These are phyloP conservation scores for Spilarctia lutea DNA, from an alignment of 2,888 invertebrate genomes.

Conservation along the genomic window DNA sequence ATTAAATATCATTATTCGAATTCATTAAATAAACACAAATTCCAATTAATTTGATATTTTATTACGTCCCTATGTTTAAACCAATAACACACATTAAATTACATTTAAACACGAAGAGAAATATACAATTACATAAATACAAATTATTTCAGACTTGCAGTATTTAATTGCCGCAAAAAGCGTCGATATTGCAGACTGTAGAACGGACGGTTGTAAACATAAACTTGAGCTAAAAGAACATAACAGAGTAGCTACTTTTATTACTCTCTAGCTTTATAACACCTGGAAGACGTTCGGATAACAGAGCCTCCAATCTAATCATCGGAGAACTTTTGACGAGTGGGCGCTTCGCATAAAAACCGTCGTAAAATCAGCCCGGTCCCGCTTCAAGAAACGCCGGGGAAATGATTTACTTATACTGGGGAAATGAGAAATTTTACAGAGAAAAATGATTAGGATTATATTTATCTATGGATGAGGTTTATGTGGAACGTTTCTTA, in stretches of 20 bases:
- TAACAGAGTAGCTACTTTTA: conserved; percentile 6
- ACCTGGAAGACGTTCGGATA: conserved; percentile 20
- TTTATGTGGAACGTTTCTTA: not conserved
- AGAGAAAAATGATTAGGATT: conserved; percentile 47
- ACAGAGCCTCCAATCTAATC: conserved; percentile 34
- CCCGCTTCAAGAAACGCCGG: conserved; percentile 38
- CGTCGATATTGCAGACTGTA: not conserved
- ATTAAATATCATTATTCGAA: not conserved
- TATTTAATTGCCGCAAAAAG: not conserved
- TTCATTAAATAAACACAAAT: not conserved
- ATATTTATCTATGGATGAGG: conserved; percentile 7
- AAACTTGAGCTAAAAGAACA: not conserved
- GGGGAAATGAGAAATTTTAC: conserved; percentile 52
- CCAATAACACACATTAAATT: not conserved
- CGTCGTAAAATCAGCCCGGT: conserved; percentile 50
- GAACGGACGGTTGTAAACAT: not conserved
- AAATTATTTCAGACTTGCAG: not conserved
- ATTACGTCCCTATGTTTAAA: not conserved
- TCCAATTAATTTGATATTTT: not conserved
- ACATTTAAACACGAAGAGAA: not conserved
- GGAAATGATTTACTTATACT: conserved; percentile 51
- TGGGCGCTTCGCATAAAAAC: conserved; percentile 44
- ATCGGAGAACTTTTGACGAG: conserved; percentile 46
- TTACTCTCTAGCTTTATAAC: conserved; percentile 11
- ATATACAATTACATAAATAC: not conserved